phyloP scores from a whole-genome alignment of 1,140 invertebrate genomes.

The Harlomillsia oculata region DNA sequence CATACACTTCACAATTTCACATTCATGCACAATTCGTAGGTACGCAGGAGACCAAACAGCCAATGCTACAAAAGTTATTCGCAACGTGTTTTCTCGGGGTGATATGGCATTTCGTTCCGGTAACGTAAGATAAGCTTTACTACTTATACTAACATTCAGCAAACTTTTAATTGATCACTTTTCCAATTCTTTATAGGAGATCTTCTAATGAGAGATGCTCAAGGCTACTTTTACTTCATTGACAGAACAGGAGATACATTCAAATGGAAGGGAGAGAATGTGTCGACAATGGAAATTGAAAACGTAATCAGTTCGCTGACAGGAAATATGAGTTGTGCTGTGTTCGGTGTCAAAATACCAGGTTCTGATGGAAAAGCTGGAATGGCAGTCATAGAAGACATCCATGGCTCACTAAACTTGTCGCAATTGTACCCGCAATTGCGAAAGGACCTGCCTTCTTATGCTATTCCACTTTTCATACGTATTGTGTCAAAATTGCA shows the following conservation, averaged over 20 bases:
- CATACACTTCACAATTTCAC: no score
- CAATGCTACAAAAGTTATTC: slow-evolving; percentile 18
- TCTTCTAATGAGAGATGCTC: no score
- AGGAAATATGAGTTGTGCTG: slow-evolving; percentile 67
- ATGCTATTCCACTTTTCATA: slow-evolving; percentile 79
- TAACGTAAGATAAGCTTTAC: no score
- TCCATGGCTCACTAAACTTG: slow-evolving; percentile 57
- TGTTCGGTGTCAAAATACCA: slow-evolving; percentile 61
- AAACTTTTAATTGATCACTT: no score
- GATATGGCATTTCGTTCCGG: slow-evolving; percentile 13
- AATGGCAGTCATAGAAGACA: slow-evolving; percentile 87
- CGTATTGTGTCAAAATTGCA: no score
- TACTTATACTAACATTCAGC: no score
- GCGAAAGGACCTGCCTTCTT: slow-evolving; percentile 61
- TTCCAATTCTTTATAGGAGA: no score
- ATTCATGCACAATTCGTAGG: no score
- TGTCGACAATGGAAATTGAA: slow-evolving; percentile 94
- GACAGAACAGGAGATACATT: slow-evolving; percentile 94
- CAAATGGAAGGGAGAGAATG: slow-evolving; percentile 55
- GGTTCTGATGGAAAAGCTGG: slow-evolving; percentile 64
- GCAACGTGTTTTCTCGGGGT: slow-evolving; percentile 8
- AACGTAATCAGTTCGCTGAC: slow-evolving; percentile 75
- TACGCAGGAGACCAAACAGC: no score
- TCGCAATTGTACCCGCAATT: slow-evolving; percentile 52
- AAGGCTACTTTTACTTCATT: no score